Percentiles rank a stretch among this genome's conserved stretches.
Conservation (phyloP, 35 echinoderm and acorn worm genomes). For the Apostichopus californicus region DNA sequence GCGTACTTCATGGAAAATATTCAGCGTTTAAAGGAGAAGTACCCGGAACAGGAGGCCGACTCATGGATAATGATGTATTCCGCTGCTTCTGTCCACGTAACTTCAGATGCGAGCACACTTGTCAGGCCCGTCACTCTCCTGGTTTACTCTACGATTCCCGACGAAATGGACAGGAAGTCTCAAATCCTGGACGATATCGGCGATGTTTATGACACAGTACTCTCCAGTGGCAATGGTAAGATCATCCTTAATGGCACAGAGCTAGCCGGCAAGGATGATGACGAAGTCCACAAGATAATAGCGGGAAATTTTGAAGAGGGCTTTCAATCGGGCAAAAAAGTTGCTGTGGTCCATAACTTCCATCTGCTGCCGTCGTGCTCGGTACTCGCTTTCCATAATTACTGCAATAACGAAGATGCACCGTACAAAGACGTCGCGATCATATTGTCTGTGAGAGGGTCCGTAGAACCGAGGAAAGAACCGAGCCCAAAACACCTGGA, state of each 20-base stretch:
- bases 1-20: not conserved
- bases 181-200: not conserved
- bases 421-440: slow-evolving; percentile 67
- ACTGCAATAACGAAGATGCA: slow-evolving; percentile 84
- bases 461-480: not conserved
- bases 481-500: slow-evolving; percentile 13
- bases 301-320: not conserved
- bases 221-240: not conserved
- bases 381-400: slow-evolving; percentile 69
- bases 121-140: not conserved
- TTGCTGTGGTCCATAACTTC: slow-evolving; percentile 55
- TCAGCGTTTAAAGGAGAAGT: not conserved
- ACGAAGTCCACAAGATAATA: not conserved
- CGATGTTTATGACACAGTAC: slow-evolving; percentile 1
- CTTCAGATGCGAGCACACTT: not conserved
- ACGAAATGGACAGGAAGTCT: not conserved
- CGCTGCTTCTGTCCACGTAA: slow-evolving; percentile 5
- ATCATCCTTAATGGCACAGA: slow-evolving; percentile 21
- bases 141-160: not conserved
- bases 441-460: slow-evolving; percentile 55
- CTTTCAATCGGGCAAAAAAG: slow-evolving; percentile 41
- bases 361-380: slow-evolving; percentile 76
- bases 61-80: not conserved
- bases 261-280: not conserved
- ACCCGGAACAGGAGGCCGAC: not conserved